Base-by-base conservation (phyloP, 30 jellyfish, hydroid and myxozoan genomes). In the Cassiopea andromeda region DNA sequence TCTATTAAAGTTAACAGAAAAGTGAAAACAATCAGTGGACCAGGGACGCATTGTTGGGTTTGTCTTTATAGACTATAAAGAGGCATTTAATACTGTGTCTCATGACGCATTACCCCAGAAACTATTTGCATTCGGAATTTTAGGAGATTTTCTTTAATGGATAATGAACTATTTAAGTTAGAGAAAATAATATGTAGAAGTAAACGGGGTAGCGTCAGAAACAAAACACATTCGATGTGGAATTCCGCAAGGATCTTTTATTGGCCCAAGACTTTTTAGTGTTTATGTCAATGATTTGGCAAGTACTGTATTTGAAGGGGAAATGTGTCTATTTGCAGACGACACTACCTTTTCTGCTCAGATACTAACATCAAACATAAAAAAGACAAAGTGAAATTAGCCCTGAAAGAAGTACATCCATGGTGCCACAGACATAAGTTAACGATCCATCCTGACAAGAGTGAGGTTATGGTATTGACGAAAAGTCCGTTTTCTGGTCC, bases 211-310 rank as follows among this genome's bases (percentile, higher is more conserved):
- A 54, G 64, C 64, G 7, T 54, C 64, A 54, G 64, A 54, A 54
- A 54, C 64, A 69, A 69, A 74, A 15, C 16, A 54, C 66, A 45
- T 75, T 69, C 78, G 38, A 67, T 87, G 84, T 57, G 92, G 96
- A 3, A 92, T 79, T 54, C 92, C 96, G 4, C 96, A 89, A 60
- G 96, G 96, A 80, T 89, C 96, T 73, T 50, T 89, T 1, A 69
- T 89, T 13, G 96, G 96, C 66, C 96, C 92, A 17, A 71, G 73
- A 58, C 89, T 16, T 48, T 89, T 67, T 72, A 50, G 73, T 46
- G 73, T 68, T 2, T 58, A 89, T 81, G 92, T 87, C 58, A 78
- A 87, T 69, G 94, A 87, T 81, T 48, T 87, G 90, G 84, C 94
- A 48, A 58, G 73, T 75, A 64, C 82, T 60, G 46, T 46, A 1